A percentile compares a stretch with the other conserved stretches of the same genome.
Conservation (phyloP, 2,797 vertebrate genomes). For the Heliangelus exortis region DNA sequence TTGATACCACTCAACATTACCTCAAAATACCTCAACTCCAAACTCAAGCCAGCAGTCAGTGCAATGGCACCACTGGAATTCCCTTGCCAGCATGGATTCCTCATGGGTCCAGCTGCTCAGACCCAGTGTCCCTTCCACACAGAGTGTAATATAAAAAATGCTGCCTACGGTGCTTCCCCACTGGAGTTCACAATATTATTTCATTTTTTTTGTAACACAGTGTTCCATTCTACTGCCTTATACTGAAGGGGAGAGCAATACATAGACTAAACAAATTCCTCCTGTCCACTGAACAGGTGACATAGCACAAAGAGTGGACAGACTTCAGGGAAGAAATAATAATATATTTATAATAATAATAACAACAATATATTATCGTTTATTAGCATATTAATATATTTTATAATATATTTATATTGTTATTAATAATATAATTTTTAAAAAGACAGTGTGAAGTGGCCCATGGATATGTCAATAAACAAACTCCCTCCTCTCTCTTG, state of each 20-base stretch:
- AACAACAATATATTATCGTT: no score
- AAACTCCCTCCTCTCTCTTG: background rate
- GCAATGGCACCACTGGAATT: background rate
- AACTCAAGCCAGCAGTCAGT: background rate
- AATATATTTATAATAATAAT: background rate
- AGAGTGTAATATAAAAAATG: background rate
- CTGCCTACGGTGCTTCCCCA: background rate
- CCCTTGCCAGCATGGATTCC: background rate
- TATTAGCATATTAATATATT: no score
- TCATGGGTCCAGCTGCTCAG: background rate
- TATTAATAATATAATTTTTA: no score
- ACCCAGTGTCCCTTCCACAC: background rate
- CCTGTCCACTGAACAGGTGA: background rate
- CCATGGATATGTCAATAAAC: background rate
- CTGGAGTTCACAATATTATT: background rate
- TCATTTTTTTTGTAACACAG: background rate
- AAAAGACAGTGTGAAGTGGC: background rate
- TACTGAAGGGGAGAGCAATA: background rate
- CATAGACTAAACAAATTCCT: background rate
- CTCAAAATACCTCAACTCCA: background rate
- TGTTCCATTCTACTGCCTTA: background rate
- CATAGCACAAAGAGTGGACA: background rate
- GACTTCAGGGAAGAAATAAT: background rate
- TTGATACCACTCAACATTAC: background rate
- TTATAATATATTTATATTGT: no score